Conservation (phyloP, 2,888 invertebrate genomes). For the Fragum sueziense region DNA sequence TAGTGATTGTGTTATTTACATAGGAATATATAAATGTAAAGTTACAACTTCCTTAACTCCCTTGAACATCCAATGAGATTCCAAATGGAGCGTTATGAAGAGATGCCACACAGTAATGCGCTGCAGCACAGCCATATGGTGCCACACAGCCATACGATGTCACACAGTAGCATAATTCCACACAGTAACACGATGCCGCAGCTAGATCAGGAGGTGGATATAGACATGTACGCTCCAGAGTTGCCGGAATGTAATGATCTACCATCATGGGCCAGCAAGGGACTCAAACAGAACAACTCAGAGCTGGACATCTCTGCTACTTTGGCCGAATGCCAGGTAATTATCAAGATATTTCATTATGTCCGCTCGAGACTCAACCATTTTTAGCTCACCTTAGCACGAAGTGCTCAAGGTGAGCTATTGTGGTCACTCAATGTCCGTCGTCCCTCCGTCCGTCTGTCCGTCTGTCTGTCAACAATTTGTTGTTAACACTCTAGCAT, state of each 20-base stretch:
- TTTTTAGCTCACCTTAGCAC: too few relatives aligned
- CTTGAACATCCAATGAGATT: constrained; percentile 43
- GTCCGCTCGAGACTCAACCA: too few relatives aligned
- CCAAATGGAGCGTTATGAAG: constrained; percentile 43
- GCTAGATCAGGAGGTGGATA: background rate
- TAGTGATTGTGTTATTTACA: too few relatives aligned
- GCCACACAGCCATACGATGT: too few relatives aligned
- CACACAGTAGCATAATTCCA: too few relatives aligned
- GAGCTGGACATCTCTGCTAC: constrained; percentile 33
- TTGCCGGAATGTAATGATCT: constrained; percentile 21
- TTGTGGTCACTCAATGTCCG: too few relatives aligned
- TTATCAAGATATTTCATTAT: background rate
- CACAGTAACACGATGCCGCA: background rate
- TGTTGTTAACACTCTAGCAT: too few relatives aligned
- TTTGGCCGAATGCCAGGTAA: constrained; percentile 74
- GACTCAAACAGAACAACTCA: background rate
- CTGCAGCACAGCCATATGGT: too few relatives aligned
- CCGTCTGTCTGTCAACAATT: too few relatives aligned
- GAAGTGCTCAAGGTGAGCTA: too few relatives aligned
- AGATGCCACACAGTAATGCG: constrained; percentile 4
- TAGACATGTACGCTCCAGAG: background rate
- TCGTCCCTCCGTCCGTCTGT: too few relatives aligned
- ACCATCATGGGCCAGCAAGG: constrained; percentile 63
- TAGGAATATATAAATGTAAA: background rate
- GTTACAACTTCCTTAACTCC: constrained; percentile 38